A percentile compares a stretch with the other conserved stretches of the same genome.
These are phyloP conservation scores for Nothocercus nigrocapillus DNA, from an alignment of 2,113 vertebrate species.

Conservation along the genomic window DNA sequence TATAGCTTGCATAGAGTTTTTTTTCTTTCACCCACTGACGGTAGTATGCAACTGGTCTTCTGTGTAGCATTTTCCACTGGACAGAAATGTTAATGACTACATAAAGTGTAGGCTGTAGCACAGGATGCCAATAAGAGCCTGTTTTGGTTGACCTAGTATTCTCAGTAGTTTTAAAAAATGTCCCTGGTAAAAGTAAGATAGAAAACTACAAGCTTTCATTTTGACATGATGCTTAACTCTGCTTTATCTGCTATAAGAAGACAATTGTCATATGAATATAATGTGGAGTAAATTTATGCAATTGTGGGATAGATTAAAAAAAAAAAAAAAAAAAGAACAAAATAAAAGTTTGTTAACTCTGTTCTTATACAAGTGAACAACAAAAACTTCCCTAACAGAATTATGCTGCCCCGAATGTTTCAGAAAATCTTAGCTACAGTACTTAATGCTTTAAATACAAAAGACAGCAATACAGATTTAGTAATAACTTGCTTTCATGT, in stretches of 20 bases:
- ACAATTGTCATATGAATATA: not conserved
- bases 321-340: not conserved
- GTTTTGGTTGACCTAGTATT: not conserved
- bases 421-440: not conserved
- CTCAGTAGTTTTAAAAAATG: not conserved
- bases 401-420: not conserved
- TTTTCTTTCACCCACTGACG: not conserved
- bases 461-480: not conserved
- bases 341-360: not conserved
- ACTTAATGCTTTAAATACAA: not conserved
- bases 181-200: not conserved
- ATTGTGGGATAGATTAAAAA: not conserved
- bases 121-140: not conserved
- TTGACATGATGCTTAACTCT: not conserved
- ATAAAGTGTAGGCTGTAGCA: not conserved
- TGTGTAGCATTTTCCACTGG: not conserved
- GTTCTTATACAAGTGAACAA: not conserved
- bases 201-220: not conserved
- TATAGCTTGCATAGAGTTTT: not conserved
- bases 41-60: not conserved
- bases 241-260: not conserved
- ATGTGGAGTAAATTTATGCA: not conserved
- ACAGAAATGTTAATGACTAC: not conserved
- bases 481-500: not conserved
- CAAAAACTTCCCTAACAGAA: not conserved